Base-by-base conservation (phyloP, 2,113 vertebrate species). In the Prietella phreatophila region DNA sequence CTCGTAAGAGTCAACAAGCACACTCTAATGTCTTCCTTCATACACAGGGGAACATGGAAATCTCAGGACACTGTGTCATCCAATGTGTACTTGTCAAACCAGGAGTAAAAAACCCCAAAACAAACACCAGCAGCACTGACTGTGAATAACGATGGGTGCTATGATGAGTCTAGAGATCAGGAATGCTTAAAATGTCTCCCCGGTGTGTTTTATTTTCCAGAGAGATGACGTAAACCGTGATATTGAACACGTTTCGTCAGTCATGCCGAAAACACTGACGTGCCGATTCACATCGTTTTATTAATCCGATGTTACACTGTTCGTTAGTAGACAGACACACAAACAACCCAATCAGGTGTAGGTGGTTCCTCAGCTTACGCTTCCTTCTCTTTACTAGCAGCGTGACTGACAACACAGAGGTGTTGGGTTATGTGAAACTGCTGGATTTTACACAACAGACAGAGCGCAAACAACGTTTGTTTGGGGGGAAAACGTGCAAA, bases 1-100 rank as follows among this genome's bases (percentile, higher is more conserved):
- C 56, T 82, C 11, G 27, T 61, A 61, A 82, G 4, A 82, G 79
- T 42, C 56, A 82, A 82, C 80, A 82, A 61, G 80, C 22, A 27
- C 33, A 17, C 56, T 42, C 19, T 58, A 82, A 61, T 42, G 56
- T 82, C 5, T 61, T 58, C 36, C n/a, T 82, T 36, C 19, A 61
- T 33, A 42, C 56, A 25, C 36, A 2, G 1, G 10, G 75, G 58
- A 39, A 82, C 33, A 42, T 60, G 30, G 56, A 42, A 25, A 82
- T 27, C 33, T 58, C 7, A 3, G 22, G 33, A 27, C 80, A 14
- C 30, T 22, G 9, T 13, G 55, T 25, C 15, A 6, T 17, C 25
- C 4, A n/a, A 27, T 53, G n/a, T 7, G 75, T 75, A 11, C 13
- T 79, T 47, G 55, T 80, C 27, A 13, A 58, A 58, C 13, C 4